Evolutionary conservation across 2,888 invertebrate species (phyloP), one percentile per base, ranked within the genome.

Genomic region (Conchocele bisecta): DNA sequence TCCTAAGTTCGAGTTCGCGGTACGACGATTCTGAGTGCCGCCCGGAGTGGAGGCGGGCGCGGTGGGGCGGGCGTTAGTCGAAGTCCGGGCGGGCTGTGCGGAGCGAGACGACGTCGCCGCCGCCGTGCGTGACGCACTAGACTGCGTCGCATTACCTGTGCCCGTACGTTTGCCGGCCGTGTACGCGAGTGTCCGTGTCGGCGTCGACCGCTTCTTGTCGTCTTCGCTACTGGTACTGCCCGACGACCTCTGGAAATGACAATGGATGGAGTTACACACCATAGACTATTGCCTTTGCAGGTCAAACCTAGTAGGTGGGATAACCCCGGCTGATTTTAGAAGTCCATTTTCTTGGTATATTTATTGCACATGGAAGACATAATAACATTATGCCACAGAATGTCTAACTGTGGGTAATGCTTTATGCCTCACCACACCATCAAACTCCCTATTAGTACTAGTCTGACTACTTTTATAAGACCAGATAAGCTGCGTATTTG

Each of bases 201-300:
- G 71, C 17, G 76, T 72, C 11, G 76, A 59, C 29, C 74, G 53
- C 44, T 79, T 79, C 22, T 74, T 63, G 50, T 79, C 79, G 29
- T 79, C 79, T 42, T 71, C 72, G 22, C 76, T 76, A 56, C 73
- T 76, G 4, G 78, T 78, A 28, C 79, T 76, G 17, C 77, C 77
- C 4, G 77, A 73, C 24, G 77, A 77, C 13, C 79, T 65, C 79
- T 79, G 60, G 11, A 71, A 54, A 15, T 26, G 11, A 31, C n/a
- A n/a, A n/a, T n/a, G n/a, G n/a, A n/a, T n/a, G n/a, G n/a, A n/a
- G n/a, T n/a, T n/a, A n/a, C n/a, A n/a, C n/a, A n/a, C n/a, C n/a
- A n/a, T n/a, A n/a, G n/a, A n/a, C n/a, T n/a, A n/a, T n/a, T n/a
- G n/a, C n/a, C n/a, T n/a, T n/a, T n/a, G n/a, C n/a, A n/a, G n/a